A percentile compares a stretch with the other conserved stretches of the same genome.
Conservation (phyloP, 2,888 invertebrate species). For the Galerucella calmariensis region DNA sequence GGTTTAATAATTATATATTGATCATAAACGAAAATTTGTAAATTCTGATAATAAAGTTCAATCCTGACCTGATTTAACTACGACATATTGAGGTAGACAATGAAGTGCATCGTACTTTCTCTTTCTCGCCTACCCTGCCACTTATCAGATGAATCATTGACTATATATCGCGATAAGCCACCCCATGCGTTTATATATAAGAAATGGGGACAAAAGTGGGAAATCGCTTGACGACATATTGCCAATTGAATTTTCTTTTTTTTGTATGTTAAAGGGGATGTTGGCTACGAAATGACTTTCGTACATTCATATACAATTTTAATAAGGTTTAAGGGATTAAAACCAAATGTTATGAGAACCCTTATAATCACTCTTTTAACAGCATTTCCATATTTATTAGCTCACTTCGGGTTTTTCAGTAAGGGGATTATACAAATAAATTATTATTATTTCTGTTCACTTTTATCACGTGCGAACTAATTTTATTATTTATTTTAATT, state of each 20-base stretch:
- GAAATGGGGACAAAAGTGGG: constrained; percentile 37
- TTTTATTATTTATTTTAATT: too few species aligned
- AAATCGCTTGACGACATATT: constrained; percentile 44
- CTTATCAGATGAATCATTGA: constrained; percentile 51
- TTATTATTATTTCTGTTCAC: too few species aligned
- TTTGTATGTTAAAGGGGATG: constrained; percentile 27
- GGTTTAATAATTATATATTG: too few species aligned
- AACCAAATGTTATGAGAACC: constrained; percentile 1
- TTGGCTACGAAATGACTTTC: constrained; percentile 35
- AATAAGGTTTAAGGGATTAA: constrained; percentile 12
- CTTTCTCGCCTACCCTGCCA: constrained; percentile 31
- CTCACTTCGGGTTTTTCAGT: background rate
- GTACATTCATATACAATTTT: constrained; percentile 13
- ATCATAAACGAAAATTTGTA: too few species aligned
- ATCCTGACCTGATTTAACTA: background rate
- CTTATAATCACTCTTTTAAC: constrained; percentile 1
- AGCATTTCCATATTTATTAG: background rate
- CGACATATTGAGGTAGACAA: constrained; percentile 43
- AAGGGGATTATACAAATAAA: too few species aligned
- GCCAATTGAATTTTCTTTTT: constrained; percentile 43
- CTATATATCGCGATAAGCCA: constrained; percentile 40
- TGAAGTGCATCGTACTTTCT: constrained; percentile 32
- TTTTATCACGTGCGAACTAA: too few species aligned
- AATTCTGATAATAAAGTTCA: background rate
- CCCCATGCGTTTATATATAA: constrained; percentile 35